Base-by-base conservation (phyloP, 2,888 invertebrate genomes). In the Acanthoscelides obtectus region DNA sequence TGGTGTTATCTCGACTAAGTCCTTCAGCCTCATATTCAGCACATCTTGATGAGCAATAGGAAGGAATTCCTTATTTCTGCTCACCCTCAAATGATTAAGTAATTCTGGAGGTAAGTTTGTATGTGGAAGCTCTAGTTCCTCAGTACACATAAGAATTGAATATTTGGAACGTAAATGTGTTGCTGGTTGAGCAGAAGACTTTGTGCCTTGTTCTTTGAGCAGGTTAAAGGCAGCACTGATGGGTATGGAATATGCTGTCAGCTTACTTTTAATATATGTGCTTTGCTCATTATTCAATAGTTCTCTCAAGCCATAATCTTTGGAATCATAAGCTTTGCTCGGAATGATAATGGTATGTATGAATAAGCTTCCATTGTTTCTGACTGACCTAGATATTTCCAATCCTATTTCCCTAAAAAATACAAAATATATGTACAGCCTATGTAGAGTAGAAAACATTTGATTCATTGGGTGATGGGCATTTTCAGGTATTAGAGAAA, bases 31-130 rank as follows among this genome's bases (percentile, higher is more conserved):
- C 70, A 93, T 93, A 82, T 94, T 94, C 68, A 98, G 88, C 76
- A 93, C 91, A 85, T 98, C 96, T 76, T 94, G 90, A 79, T 92
- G 92, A 6, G 97, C 86, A 75, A 97, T 91, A 22, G 98, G 98
- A 74, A 96, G 85, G 82, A 95, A 95, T 82, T 90, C 89, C 19
- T 86, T 85, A 68, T 88, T 87, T 70, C 86, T 84, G 79, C 90
- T 89, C 25, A 93, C 83, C 75, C 92, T 90, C 83, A 79, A 87
- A 86, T 80, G 76, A 66, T 76, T 76, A 20, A 82, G 72, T 45
- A 85, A 75, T 77, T 85, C 84, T 19, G 79, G 73, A 3, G 84
- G 84, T 72, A 84, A 77, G 67, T 79, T 80, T 8, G 73, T 75
- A 68, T 83, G 80, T 1, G 84, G 83, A 72, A 86, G 79, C 69